Evolutionary conservation across 1,140 invertebrate genomes (phyloP), one percentile per base, ranked within the genome.

Genomic region (Neelides sp.): DNA sequence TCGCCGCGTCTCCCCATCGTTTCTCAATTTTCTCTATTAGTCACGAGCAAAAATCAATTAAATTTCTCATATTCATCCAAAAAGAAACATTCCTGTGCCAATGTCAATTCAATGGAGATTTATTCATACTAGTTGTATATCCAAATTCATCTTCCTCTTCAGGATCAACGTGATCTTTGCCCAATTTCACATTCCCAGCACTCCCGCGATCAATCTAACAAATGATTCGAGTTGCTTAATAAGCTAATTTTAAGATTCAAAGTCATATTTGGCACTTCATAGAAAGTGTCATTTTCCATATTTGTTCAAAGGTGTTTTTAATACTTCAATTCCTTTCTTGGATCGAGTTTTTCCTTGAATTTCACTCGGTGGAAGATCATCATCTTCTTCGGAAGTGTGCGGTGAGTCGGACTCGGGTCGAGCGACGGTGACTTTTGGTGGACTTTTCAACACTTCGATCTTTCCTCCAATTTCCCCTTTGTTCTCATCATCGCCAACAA

Each of bases 121-220:
- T 17, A 28, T 43, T 80, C 83, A 85, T 73, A 95, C 91, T 82
- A 63, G 69, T 71, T 4, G 91, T 95, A 69, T 96, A 96, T 24
- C 90, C 89, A 68, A 83, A 94, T 50, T 85, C 78, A 63, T 93
- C 88, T 65, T 92, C 87, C 62, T 82, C 68, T 61, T 92, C 87
- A 7, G 77, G 72, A 66, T 92, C 87, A 3, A 75, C 76, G 69
- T 89, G 85, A 61, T 79, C 77, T 69, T 80, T 82, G 35, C 74
- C 76, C 42, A 83, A 68, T 64, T 80, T 85, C 1, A 88, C 73
- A 61, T 85, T 85, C 1, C 80, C 88, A 2, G 89, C 90, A 65
- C 86, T 91, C 1, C 82, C 82, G 55, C 85, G 75, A 63, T 89
- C 85, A 63, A 93, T 91, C 84, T 91, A 58, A 17, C 65, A 65